These are phyloP conservation scores for Pangasius djambal DNA, from an alignment of 2,797 vertebrate genomes.

Conservation along the genomic window DNA sequence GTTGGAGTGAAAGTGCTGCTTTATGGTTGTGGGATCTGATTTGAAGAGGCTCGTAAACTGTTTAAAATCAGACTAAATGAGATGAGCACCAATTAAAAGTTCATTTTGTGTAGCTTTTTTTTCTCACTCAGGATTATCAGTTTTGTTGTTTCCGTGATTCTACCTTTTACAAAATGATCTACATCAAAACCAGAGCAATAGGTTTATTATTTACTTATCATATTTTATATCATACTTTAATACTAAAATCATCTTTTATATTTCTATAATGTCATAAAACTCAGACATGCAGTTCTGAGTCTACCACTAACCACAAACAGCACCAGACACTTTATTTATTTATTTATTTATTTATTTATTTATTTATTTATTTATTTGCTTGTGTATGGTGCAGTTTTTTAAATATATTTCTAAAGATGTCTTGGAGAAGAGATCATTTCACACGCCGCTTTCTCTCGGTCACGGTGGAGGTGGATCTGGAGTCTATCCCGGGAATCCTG, in stretches of 20 bases:
- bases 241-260: not conserved
- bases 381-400: not conserved
- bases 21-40: constrained; percentile 65
- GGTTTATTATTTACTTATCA: not conserved
- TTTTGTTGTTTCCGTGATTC: not conserved
- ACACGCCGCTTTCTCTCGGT: not conserved
- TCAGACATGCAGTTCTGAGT: not conserved
- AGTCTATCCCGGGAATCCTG: not conserved
- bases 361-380: not conserved
- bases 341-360: not conserved
- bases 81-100: not conserved
- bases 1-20: constrained; percentile 78
- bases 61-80: constrained; percentile 32
- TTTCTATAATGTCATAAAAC: not conserved
- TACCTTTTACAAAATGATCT: not conserved
- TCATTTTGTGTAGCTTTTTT: not conserved
- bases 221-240: not conserved
- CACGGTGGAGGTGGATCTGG: not conserved
- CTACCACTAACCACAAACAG: not conserved
- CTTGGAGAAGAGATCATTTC: not conserved
- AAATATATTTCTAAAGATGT: not conserved
- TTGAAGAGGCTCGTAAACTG: constrained; percentile 54
- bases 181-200: not conserved
- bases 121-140: not conserved
- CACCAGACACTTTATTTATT: not conserved